phyloP scores from a whole-genome alignment of 2,888 invertebrate genomes.

The Acanthoscelides obtectus region DNA sequence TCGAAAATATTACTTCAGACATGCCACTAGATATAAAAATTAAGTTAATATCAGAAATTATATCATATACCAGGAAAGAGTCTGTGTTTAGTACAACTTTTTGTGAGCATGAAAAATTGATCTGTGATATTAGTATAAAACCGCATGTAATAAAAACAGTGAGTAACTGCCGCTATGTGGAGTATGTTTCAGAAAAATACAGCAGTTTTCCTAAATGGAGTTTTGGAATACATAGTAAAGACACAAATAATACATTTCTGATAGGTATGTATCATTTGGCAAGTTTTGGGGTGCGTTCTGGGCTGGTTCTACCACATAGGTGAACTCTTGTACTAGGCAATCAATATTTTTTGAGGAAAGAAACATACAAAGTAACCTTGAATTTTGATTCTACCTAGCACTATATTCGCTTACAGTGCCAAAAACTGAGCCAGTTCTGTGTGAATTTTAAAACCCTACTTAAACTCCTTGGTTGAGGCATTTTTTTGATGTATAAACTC shows the following conservation, averaged over 20 bases:
- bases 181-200: constrained; percentile 9
- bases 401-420: too few relatives aligned
- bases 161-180: constrained; percentile 15
- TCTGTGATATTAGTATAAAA: background rate
- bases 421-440: too few relatives aligned
- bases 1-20: constrained; percentile 6
- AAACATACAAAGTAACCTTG: too few relatives aligned
- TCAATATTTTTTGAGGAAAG: too few relatives aligned
- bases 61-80: background rate
- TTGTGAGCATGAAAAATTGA: background rate
- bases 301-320: too few relatives aligned
- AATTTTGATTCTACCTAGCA: too few relatives aligned
- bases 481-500: too few relatives aligned
- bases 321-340: too few relatives aligned
- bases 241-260: constrained; percentile 10
- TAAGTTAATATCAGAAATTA: background rate
- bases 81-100: background rate
- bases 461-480: too few relatives aligned
- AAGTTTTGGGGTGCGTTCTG: too few relatives aligned
- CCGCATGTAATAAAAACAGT: background rate
- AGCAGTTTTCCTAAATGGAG: constrained; percentile 18
- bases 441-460: too few relatives aligned
- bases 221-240: constrained; percentile 21
- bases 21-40: background rate
- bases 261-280: constrained; percentile 18